phyloP scores from a whole-genome alignment of 2,797 vertebrate genomes.

The Aotus griseimembra region DNA sequence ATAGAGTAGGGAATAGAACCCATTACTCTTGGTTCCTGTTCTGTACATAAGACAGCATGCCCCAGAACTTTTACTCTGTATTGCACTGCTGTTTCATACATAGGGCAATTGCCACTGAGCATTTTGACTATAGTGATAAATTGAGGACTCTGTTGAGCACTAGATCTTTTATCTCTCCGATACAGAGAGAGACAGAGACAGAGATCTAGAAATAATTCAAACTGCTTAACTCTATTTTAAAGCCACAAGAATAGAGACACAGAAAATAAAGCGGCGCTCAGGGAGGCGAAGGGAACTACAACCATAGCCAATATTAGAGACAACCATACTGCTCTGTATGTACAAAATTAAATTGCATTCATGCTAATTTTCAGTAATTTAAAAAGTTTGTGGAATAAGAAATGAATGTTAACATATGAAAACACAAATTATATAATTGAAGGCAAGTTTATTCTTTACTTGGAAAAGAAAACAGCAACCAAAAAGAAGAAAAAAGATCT shows the following conservation, averaged over 20 bases:
- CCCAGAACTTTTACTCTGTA: background rate
- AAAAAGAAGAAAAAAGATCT: background rate
- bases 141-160: background rate
- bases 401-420: background rate
- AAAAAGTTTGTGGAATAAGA: background rate
- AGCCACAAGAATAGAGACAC: background rate
- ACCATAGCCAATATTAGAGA: background rate
- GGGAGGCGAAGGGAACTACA: background rate
- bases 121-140: background rate
- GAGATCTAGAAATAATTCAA: background rate
- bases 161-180: background rate
- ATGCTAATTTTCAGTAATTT: slow-evolving; percentile 35
- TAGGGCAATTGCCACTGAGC: background rate
- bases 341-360: slow-evolving; percentile 1
- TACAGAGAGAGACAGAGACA: background rate
- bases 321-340: background rate
- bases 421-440: slow-evolving; percentile 22
- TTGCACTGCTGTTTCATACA: background rate
- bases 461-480: slow-evolving; percentile 19
- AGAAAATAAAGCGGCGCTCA: background rate
- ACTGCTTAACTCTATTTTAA: background rate
- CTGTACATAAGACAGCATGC: background rate
- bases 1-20: background rate
- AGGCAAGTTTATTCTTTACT: background rate
- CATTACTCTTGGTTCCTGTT: background rate